phyloP scores from a whole-genome alignment of 2,113 vertebrate genomes.

The Ictalurus furcatus region DNA sequence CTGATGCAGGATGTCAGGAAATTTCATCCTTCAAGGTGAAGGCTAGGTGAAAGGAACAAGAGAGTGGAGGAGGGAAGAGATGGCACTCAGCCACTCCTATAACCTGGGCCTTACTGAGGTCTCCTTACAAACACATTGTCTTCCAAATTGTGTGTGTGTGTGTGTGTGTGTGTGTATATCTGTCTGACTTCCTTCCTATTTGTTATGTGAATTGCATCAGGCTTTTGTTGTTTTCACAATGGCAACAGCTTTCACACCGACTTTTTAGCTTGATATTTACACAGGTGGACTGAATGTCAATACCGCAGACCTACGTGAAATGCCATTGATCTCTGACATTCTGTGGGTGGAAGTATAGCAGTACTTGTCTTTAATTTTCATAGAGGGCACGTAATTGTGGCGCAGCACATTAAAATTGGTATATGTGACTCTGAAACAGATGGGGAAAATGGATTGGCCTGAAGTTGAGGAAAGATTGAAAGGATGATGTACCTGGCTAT shows the following conservation, averaged over 20 bases:
- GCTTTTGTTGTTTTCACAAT: conserved; percentile 7
- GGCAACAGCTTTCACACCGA: conserved; percentile 14
- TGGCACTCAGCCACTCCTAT: conserved; percentile 30
- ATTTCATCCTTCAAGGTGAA: conserved; percentile 53
- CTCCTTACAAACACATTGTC: conserved; percentile 29
- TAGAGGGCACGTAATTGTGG: not conserved
- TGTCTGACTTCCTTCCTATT: not conserved
- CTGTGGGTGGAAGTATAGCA: not conserved
- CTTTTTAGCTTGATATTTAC: conserved; percentile 35
- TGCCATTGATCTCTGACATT: conserved; percentile 25
- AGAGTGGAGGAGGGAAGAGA: conserved; percentile 1
- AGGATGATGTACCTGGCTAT: conserved; percentile 41
- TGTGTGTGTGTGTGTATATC: not conserved
- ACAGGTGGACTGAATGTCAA: conserved; percentile 21
- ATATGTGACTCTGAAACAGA: conserved; percentile 36
- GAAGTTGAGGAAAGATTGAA: conserved; percentile 43
- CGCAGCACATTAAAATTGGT: conserved; percentile 29
- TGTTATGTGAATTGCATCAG: conserved; percentile 8
- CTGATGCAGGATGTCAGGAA: conserved; percentile 43
- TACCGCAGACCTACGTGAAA: conserved; percentile 19
- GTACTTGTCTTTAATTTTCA: conserved; percentile 29
- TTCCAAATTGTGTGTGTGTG: not conserved
- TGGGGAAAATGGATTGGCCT: conserved; percentile 34
- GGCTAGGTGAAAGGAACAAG: conserved; percentile 36
- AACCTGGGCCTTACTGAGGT: conserved; percentile 31